Evolutionary conservation across 2,797 vertebrate genomes (phyloP), one percentile per base, ranked within the genome.

Genomic region (Sebastes hubbsi): DNA sequence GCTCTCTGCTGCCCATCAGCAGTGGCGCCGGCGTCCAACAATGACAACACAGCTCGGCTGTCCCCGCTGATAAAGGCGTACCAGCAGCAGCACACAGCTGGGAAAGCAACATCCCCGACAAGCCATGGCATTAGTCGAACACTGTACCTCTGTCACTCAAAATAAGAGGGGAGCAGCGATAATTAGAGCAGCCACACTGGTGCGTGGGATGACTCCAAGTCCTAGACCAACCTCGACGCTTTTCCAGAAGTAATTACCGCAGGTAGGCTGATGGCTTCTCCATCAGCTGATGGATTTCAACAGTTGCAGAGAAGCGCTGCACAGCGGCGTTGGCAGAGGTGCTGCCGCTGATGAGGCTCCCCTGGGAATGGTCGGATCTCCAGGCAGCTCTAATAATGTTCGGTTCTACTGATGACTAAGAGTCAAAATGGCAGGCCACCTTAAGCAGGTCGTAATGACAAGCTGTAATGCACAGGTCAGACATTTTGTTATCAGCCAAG

Each of bases 321-420:
- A 76, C 65, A 66, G 80, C 32, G 34, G 86, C 12, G 1, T 72
- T 88, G 85, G 90, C 88, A 88, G 80, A 89, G 84, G 85, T 75
- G 82, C 71, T 78, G 81, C 60, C 61, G 13, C 82, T 90, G 93
- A 95, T 89, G 87, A 93, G 83, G 71, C 85, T 90, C 68, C 70
- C 79, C 1, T 42, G 83, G 80, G 89, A 90, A 67, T 83, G 58
- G 71, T 64, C 81, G 87, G 89, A 93, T 90, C 91, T 90, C 82
- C 73, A 92, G 85, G 91, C 91, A 83, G 82, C 86, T 89, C 85
- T 94, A 93, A 95, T 94, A 91, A 93, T 91, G 90, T 84, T 82
- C 87, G 49, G 69, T 82, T 78, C 77, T 42, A 77, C 86, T 82
- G 84, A 88, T 56, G 79, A 87, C 71, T 65, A 66, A 78, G 42